Conservation (phyloP, 2,113 vertebrate genomes). For the Panthera leo region DNA sequence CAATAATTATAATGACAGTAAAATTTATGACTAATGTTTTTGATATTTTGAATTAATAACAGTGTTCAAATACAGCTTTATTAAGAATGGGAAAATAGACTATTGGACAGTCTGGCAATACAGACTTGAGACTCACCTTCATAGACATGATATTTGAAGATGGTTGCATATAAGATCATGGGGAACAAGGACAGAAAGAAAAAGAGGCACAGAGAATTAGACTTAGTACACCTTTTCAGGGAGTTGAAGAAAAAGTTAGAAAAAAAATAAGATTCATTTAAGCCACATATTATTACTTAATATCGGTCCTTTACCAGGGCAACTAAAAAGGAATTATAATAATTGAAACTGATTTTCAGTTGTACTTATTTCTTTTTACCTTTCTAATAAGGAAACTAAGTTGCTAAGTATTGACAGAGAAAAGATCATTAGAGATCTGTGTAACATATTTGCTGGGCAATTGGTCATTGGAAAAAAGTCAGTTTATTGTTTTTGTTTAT, state of each 20-base stretch:
- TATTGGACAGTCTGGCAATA: not conserved
- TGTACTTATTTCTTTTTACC: not conserved
- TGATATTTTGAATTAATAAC: not conserved
- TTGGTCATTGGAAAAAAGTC: slow-evolving; percentile 21
- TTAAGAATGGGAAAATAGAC: not conserved
- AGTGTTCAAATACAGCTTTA: not conserved
- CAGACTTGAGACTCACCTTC: not conserved
- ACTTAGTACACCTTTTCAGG: not conserved
- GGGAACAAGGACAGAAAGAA: not conserved
- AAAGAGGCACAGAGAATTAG: not conserved
- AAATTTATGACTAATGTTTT: not conserved
- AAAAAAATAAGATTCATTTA: not conserved
- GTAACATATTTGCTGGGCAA: not conserved
- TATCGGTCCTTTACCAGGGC: not conserved
- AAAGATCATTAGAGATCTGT: slow-evolving; percentile 16
- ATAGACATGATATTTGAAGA: not conserved
- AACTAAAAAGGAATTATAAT: not conserved
- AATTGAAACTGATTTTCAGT: slow-evolving; percentile 6
- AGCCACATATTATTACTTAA: not conserved
- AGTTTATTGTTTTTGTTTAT: not conserved
- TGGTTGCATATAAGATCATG: not conserved
- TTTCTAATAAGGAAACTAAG: not conserved
- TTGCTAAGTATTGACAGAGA: slow-evolving; percentile 17
- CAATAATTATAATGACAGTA: not conserved
- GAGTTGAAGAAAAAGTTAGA: not conserved